A percentile compares a stretch with the other conserved stretches of the same genome.
Conservation (phyloP, 2,113 vertebrate genomes). For the Epinephelus lanceolatus region DNA sequence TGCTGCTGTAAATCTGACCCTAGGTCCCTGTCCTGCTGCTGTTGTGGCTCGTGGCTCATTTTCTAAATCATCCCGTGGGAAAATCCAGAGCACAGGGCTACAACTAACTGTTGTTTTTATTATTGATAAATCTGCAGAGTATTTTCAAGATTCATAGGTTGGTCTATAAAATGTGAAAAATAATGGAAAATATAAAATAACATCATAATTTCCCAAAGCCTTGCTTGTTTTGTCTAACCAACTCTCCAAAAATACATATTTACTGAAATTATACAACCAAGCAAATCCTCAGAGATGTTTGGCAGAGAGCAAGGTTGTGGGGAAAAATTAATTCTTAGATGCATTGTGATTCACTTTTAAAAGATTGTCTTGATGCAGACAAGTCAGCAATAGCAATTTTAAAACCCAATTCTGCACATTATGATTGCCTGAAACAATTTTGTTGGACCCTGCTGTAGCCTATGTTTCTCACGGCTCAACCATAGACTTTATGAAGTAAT, state of each 20-base stretch:
- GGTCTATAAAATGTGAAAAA: not conserved
- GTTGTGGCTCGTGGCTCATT: not conserved
- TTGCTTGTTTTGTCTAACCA: not conserved
- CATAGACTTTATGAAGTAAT: no score
- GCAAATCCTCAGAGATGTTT: no score
- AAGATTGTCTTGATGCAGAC: no score
- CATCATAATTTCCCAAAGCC: not conserved
- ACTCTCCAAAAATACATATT: not conserved
- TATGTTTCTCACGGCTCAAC: no score
- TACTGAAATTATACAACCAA: not conserved
- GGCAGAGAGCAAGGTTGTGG: not conserved
- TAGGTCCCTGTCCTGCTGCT: conserved; percentile 14
- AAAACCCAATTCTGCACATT: no score
- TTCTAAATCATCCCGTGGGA: not conserved
- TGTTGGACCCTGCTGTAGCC: no score
- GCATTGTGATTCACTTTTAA: no score
- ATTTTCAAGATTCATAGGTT: not conserved
- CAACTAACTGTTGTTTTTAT: not conserved
- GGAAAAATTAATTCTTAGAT: no score
- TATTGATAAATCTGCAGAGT: not conserved
- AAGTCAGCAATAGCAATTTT: no score
- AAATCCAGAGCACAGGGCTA: not conserved
- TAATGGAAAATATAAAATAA: not conserved
- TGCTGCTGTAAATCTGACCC: conserved; percentile 40
- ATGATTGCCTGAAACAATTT: no score